Percentiles rank a stretch among this genome's conserved stretches.
Evolutionary conservation across 2,113 vertebrate genomes (phyloP).

Genomic region (Egretta garzetta): DNA sequence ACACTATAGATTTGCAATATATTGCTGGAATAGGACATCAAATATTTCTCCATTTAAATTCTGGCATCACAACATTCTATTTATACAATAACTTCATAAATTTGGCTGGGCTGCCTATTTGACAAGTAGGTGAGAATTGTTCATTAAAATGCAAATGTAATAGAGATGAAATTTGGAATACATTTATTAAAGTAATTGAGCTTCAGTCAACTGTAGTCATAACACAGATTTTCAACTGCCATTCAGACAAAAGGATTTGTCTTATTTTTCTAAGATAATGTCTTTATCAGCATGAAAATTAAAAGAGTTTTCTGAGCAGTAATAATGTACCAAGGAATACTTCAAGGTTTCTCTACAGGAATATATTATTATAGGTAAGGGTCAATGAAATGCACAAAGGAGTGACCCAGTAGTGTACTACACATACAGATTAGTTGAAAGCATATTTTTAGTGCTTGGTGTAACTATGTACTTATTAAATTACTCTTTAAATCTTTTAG

Average conservation of each 20-base stretch:
- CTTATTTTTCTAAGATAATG: slow-evolving; percentile 53
- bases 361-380: slow-evolving; percentile 57
- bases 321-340: slow-evolving; percentile 27
- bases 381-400: slow-evolving; percentile 44
- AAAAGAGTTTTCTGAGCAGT: slow-evolving; percentile 58
- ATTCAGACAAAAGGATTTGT: slow-evolving; percentile 67
- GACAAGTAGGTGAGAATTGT: slow-evolving; percentile 69
- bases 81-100: slow-evolving; percentile 71
- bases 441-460: neutral
- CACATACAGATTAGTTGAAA: slow-evolving; percentile 39
- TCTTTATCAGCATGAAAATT: slow-evolving; percentile 70
- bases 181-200: slow-evolving; percentile 78
- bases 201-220: slow-evolving; percentile 74
- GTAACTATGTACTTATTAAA: slow-evolving; percentile 14
- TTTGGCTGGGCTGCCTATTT: slow-evolving; percentile 65
- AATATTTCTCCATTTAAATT: slow-evolving; percentile 64
- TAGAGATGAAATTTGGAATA: slow-evolving; percentile 73
- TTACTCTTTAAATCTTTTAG: slow-evolving; percentile 15
- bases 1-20: neutral
- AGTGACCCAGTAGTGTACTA: slow-evolving; percentile 11
- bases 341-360: slow-evolving; percentile 55
- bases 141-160: slow-evolving; percentile 80
- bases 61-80: slow-evolving; percentile 39
- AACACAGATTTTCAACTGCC: slow-evolving; percentile 73
- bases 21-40: neutral